Conservation (phyloP, 2,888 invertebrate genomes). For the Diplolepis rosae region DNA sequence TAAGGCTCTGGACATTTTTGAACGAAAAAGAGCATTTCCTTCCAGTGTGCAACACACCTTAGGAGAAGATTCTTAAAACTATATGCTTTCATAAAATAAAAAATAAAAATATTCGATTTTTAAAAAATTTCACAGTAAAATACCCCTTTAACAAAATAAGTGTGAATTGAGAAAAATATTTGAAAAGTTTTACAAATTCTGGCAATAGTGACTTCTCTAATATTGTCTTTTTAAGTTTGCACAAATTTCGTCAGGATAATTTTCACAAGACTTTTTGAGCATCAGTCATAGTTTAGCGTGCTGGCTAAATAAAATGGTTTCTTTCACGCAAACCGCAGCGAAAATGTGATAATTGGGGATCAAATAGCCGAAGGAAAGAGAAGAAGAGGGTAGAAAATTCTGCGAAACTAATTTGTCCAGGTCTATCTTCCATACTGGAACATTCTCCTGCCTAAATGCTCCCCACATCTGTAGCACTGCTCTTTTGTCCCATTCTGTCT, state of each 20-base stretch:
- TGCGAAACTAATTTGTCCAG: constrained; percentile 46
- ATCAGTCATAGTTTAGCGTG: background rate
- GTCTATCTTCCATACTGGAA: constrained; percentile 35
- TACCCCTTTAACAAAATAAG: too few species aligned
- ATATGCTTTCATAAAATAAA: too few species aligned
- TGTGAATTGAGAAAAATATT: too few species aligned
- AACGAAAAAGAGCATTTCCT: too few species aligned
- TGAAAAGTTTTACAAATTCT: too few species aligned
- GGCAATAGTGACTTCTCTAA: too few species aligned
- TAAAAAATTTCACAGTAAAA: too few species aligned
- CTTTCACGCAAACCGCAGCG: constrained; percentile 21
- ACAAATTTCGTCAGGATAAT: background rate
- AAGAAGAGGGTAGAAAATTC: constrained; percentile 35
- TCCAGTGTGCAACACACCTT: too few species aligned
- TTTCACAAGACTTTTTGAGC: background rate
- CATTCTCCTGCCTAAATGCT: constrained; percentile 26
- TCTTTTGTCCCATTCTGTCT: constrained; percentile 28
- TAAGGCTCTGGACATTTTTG: too few species aligned
- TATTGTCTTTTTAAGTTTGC: background rate
- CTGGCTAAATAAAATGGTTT: constrained; percentile 24
- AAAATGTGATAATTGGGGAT: constrained; percentile 31
- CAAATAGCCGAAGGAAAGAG: constrained; percentile 36
- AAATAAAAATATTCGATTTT: too few species aligned
- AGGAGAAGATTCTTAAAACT: too few species aligned
- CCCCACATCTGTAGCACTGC: constrained; percentile 32